phyloP scores from a whole-genome alignment of 2,888 invertebrate genomes.

The Drosophila histrio region DNA sequence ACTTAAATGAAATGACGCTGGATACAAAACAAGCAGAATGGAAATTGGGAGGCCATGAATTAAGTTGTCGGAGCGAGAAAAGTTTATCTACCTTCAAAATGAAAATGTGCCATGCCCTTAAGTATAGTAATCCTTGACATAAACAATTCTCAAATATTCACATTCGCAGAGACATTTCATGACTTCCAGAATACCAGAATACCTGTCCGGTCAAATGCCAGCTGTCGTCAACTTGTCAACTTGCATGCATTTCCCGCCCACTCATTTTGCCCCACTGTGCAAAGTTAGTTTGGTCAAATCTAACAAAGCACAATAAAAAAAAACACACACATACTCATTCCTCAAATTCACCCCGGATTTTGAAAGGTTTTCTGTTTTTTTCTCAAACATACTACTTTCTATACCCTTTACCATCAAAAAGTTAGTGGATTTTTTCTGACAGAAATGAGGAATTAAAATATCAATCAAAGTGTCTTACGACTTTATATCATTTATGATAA shows the following conservation, averaged over 20 bases:
- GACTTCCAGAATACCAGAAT: constrained; percentile 9
- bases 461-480: not conserved
- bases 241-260: constrained; percentile 7
- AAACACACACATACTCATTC: constrained; percentile 7
- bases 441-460: not conserved
- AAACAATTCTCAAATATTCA: constrained; percentile 2
- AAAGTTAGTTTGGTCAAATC: constrained; percentile 2
- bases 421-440: not conserved
- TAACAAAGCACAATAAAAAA: not conserved
- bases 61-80: not conserved
- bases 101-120: not conserved
- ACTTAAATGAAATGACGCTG: constrained; percentile 1
- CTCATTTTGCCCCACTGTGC: constrained; percentile 3
- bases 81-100: not conserved
- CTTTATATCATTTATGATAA: not conserved
- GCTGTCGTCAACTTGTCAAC: constrained; percentile 41
- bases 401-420: not conserved
- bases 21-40: constrained; percentile 7
- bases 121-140: constrained; percentile 13
- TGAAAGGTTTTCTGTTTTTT: not conserved
- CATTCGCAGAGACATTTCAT: constrained; percentile 2
- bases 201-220: constrained; percentile 25
- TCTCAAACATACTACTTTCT: not conserved
- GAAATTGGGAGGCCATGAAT: constrained; percentile 1
- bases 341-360: constrained; percentile 9